Conservation (phyloP, 2,797 vertebrate species). For the Danio tinwini region DNA sequence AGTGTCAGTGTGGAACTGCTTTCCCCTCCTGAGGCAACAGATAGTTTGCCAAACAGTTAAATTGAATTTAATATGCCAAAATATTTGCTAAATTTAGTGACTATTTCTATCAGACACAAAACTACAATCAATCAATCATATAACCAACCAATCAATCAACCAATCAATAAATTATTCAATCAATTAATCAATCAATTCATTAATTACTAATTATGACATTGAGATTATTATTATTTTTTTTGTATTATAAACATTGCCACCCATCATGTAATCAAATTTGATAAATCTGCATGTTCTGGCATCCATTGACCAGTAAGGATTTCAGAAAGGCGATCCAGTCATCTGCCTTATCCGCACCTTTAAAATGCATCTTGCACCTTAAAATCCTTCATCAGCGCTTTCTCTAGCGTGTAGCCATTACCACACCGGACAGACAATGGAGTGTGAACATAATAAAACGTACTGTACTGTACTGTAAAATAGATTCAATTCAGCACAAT, state of each 20-base stretch:
- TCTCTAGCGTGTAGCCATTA: neutral
- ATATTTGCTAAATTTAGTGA: neutral
- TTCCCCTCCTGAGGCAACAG: no score
- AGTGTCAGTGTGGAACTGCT: no score
- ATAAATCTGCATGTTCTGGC: no score
- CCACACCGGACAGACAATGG: slow-evolving; percentile 2
- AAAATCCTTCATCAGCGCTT: neutral
- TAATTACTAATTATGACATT: no score
- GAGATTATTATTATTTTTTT: no score
- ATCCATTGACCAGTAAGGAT: neutral
- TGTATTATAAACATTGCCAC: neutral
- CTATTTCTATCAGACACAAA: neutral
- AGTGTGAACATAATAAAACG: slow-evolving; percentile 23
- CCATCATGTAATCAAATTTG: neutral
- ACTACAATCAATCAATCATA: no score
- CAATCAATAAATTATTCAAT: neutral
- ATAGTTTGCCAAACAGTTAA: no score
- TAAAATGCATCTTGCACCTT: slow-evolving; percentile 3
- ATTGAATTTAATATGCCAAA: neutral
- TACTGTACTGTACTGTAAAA: slow-evolving; percentile 23
- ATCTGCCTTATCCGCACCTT: neutral
- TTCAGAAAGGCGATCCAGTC: neutral
- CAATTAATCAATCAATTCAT: neutral
- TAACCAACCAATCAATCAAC: neutral
- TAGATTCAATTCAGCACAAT: slow-evolving; percentile 7